A percentile compares a stretch with the other conserved stretches of the same genome.
These are phyloP conservation scores for Reticulitermes lucifugus DNA, from an alignment of 2,888 invertebrate species.

Conservation along the genomic window DNA sequence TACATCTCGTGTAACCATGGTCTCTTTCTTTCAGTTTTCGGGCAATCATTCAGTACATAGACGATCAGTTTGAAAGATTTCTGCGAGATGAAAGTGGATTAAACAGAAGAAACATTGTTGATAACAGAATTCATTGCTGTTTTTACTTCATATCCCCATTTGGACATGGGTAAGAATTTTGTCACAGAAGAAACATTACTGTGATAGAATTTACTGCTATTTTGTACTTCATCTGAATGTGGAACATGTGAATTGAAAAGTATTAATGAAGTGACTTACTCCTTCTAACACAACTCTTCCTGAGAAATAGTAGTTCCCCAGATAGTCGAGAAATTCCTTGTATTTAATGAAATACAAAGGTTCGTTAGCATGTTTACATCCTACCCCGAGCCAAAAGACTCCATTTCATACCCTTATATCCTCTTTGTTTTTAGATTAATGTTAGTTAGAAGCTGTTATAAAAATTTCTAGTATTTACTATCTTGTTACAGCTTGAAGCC, in stretches of 20 bases:
- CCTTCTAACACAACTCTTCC: too few relatives aligned
- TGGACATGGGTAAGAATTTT: conserved; percentile 85
- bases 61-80: conserved; percentile 95
- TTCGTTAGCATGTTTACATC: not conserved
- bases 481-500: conserved; percentile 80
- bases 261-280: not conserved
- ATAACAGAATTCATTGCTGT: conserved; percentile 97
- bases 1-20: not conserved
- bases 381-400: not conserved
- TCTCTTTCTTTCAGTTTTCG: conserved; percentile 75
- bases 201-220: too few relatives aligned
- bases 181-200: too few relatives aligned
- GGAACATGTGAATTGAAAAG: not conserved
- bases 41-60: conserved; percentile 95
- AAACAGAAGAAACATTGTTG: conserved; percentile 95
- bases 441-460: too few relatives aligned
- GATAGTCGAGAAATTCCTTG: too few relatives aligned
- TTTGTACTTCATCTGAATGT: not conserved
- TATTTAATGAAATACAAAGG: too few relatives aligned
- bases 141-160: conserved; percentile 98
- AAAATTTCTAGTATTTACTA: too few relatives aligned
- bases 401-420: not conserved
- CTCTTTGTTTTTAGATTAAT: not conserved
- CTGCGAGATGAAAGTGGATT: conserved; percentile 94
- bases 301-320: too few relatives aligned